Evolutionary conservation across 2,797 vertebrate species (phyloP), one percentile per base, ranked within the genome.

Genomic region (Lindbergichthys nudifrons): DNA sequence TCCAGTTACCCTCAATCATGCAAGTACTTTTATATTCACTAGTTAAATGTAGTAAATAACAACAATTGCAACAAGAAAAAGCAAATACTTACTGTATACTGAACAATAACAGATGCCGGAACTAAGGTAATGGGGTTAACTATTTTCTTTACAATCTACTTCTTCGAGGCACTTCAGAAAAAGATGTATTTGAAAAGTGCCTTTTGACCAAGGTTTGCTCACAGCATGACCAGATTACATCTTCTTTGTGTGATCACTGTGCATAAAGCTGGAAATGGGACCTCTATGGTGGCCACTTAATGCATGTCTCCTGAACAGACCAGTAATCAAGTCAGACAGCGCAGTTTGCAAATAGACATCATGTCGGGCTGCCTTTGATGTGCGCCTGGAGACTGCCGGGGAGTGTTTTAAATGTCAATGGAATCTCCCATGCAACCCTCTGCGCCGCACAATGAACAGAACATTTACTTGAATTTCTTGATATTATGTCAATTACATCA

Each of bases 381-480:
- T 83, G 77, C 26, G 64, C 78, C 75, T 82, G 60, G 64, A 75
- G 79, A 78, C 70, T 77, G 71, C 77, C 36, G 75, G 32, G 16
- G 43, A 67, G 64, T 73, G 77, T 76, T 91, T 88, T 75, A 90
- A 89, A 89, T 88, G 85, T 88, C 79, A 91, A 60, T 69, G 64
- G 66, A 77, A 72, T 76, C 21, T 75, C 52, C 54, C 68, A 66
- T 61, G 74, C 71, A 82, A 80, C 67, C 77, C 66, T 69, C 70
- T 53, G 48, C 12, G 26, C 2, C 39, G 10, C 51, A 47, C 32
- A 70, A 82, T 73, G 32, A 83, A 72, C 65, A 48, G 42, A 75
- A 66, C n/a, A 16, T 43, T 32, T 26, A 84, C 75, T 53, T 73
- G 75, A 70, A 80, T 67, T 68, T 81, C 73, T 87, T 80, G 45